Evolutionary conservation across 2,113 vertebrate genomes (phyloP).

Genomic region (Pelvicachromis taeniatus): DNA sequence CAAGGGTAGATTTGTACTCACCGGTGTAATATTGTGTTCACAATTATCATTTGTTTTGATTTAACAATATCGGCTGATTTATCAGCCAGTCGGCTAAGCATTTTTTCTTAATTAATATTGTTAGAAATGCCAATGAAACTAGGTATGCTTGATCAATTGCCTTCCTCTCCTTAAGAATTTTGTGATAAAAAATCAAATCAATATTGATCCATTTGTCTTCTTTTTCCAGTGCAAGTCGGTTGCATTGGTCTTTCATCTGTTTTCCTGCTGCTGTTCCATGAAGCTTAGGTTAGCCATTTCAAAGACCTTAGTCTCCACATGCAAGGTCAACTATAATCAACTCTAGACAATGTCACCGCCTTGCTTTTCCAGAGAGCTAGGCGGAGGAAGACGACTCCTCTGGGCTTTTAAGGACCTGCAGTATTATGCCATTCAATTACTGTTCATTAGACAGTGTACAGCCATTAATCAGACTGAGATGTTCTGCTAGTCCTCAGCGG

Average conservation of each 20-base stretch:
- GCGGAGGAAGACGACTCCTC: constrained; percentile 50
- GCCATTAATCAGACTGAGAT: constrained; percentile 74
- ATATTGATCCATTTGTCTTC: constrained; percentile 73
- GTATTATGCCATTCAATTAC: constrained; percentile 76
- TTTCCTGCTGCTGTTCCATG: constrained; percentile 61
- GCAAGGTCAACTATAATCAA: constrained; percentile 76
- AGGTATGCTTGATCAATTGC: constrained; percentile 73
- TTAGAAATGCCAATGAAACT: constrained; percentile 73
- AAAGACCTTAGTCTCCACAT: constrained; percentile 58
- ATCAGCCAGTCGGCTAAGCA: constrained; percentile 67
- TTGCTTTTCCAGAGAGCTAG: constrained; percentile 41
- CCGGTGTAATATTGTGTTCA: constrained; percentile 42
- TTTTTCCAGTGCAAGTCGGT: constrained; percentile 60
- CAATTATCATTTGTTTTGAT: constrained; percentile 72
- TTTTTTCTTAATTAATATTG: constrained; percentile 82
- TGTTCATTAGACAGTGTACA: constrained; percentile 74
- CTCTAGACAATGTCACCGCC: constrained; percentile 63
- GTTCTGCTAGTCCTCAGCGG: constrained; percentile 63
- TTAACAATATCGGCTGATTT: constrained; percentile 66
- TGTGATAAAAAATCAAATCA: constrained; percentile 76
- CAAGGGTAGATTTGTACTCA: constrained; percentile 47
- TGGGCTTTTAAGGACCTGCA: constrained; percentile 65
- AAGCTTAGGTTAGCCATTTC: constrained; percentile 66
- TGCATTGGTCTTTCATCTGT: constrained; percentile 67
- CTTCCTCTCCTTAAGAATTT: constrained; percentile 74